Evolutionary conservation across 1,140 invertebrate species (phyloP).

Genomic region (Ptiloglossa arizonensis): DNA sequence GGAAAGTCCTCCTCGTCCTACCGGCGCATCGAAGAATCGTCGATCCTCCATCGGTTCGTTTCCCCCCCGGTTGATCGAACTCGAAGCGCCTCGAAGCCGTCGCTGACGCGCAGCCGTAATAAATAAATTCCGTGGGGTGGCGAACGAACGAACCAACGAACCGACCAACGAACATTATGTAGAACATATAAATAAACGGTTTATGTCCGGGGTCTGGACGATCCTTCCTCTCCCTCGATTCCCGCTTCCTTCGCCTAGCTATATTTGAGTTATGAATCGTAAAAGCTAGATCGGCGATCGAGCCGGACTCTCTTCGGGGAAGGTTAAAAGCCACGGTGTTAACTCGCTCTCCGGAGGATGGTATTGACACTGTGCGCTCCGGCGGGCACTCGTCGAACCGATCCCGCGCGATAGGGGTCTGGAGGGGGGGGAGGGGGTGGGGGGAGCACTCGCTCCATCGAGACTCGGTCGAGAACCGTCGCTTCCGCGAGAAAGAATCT

Average conservation of each 20-base stretch:
- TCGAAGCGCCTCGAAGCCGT: constrained; percentile 20
- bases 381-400: neutral
- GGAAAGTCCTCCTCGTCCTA: too few relatives aligned
- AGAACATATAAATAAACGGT: constrained; percentile 81
- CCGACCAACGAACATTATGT: constrained; percentile 67
- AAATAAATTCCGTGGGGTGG: constrained; percentile 71
- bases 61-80: constrained; percentile 20
- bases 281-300: constrained; percentile 79
- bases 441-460: constrained; percentile 20
- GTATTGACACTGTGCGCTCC: constrained; percentile 62
- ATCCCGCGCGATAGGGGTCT: constrained; percentile 19
- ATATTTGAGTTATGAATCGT: constrained; percentile 79
- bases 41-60: neutral
- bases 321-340: constrained; percentile 69
- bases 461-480: constrained; percentile 18
- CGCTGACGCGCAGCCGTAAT: constrained; percentile 50
- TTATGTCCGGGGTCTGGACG: constrained; percentile 73
- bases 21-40: neutral
- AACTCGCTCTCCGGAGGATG: constrained; percentile 67
- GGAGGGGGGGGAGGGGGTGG: too few relatives aligned
- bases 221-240: constrained; percentile 64
- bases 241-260: constrained; percentile 48
- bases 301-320: constrained; percentile 46
- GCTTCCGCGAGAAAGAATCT: constrained; percentile 10
- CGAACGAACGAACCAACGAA: constrained; percentile 47